Evolutionary conservation across 2,797 vertebrate genomes (phyloP).

Genomic region (Loris lydekkerianus): DNA sequence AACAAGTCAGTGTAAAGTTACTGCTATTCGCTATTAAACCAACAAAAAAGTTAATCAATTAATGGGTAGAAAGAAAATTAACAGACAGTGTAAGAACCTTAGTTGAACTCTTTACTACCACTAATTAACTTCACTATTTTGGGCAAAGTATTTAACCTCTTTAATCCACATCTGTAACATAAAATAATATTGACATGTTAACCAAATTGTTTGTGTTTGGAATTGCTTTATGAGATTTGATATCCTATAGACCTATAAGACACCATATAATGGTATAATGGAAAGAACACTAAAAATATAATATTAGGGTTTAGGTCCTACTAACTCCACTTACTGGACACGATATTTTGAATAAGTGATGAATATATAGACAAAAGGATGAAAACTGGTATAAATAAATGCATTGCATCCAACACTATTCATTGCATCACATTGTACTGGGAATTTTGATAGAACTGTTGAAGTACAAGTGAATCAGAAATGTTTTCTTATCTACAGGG

Average conservation of each 20-base stretch:
- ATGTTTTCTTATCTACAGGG: background rate
- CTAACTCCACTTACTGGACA: background rate
- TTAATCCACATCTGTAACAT: conserved; percentile 21
- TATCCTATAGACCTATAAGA: background rate
- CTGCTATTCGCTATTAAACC: background rate
- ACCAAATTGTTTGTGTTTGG: background rate
- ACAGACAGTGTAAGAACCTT: background rate
- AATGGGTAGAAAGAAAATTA: background rate
- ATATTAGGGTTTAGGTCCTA: background rate
- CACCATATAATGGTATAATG: background rate
- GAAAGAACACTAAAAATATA: background rate
- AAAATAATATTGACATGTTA: background rate
- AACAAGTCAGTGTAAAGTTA: conserved; percentile 2
- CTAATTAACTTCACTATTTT: background rate
- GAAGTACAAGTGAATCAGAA: background rate
- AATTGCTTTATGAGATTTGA: background rate
- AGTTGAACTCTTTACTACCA: background rate
- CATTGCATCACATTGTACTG: background rate
- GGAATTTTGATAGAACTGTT: background rate
- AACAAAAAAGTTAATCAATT: background rate
- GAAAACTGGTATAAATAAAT: background rate
- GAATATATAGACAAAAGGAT: background rate
- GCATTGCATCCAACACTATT: background rate
- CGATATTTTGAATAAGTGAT: background rate
- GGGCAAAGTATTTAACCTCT: background rate